A percentile compares a stretch with the other conserved stretches of the same genome.
Evolutionary conservation across 2,888 invertebrate species (phyloP).

Genomic region (Ichneumon xanthorius): DNA sequence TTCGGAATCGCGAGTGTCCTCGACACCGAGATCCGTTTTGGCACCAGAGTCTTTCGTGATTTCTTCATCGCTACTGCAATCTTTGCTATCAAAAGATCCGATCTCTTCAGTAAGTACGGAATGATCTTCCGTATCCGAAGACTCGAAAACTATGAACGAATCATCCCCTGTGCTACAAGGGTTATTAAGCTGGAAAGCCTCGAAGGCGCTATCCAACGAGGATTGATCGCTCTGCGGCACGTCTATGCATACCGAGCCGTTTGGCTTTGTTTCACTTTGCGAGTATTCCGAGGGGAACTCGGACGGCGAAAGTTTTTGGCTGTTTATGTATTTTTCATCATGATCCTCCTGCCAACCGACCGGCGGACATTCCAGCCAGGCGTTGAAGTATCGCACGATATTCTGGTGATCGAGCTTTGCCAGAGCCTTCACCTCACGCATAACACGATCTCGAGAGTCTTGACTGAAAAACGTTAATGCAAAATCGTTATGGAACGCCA

Average conservation of each 20-base stretch:
- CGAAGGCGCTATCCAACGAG: slow-evolving; percentile 80
- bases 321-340: slow-evolving; percentile 88
- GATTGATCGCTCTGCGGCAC: slow-evolving; percentile 76
- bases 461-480: slow-evolving; percentile 86
- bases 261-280: slow-evolving; percentile 72
- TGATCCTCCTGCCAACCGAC: slow-evolving; percentile 93
- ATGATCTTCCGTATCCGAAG: slow-evolving; percentile 70
- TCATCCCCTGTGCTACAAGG: slow-evolving; percentile 75
- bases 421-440: slow-evolving; percentile 97
- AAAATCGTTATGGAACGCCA: not conserved
- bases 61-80: slow-evolving; percentile 37
- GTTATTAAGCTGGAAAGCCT: slow-evolving; percentile 77
- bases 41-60: slow-evolving; percentile 2
- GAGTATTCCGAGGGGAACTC: slow-evolving; percentile 76
- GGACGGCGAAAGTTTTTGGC: slow-evolving; percentile 74
- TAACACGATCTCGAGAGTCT: slow-evolving; percentile 93
- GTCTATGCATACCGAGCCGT: slow-evolving; percentile 76
- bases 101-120: slow-evolving; percentile 75
- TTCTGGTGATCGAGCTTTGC: slow-evolving; percentile 97
- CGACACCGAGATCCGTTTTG: not conserved
- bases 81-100: slow-evolving; percentile 15
- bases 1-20: slow-evolving; percentile 42
- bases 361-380: slow-evolving; percentile 98
- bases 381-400: slow-evolving; percentile 98
- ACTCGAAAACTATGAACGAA: slow-evolving; percentile 86